phyloP scores from a whole-genome alignment of 2,113 vertebrate species.

The Oreocharis arfaki region DNA sequence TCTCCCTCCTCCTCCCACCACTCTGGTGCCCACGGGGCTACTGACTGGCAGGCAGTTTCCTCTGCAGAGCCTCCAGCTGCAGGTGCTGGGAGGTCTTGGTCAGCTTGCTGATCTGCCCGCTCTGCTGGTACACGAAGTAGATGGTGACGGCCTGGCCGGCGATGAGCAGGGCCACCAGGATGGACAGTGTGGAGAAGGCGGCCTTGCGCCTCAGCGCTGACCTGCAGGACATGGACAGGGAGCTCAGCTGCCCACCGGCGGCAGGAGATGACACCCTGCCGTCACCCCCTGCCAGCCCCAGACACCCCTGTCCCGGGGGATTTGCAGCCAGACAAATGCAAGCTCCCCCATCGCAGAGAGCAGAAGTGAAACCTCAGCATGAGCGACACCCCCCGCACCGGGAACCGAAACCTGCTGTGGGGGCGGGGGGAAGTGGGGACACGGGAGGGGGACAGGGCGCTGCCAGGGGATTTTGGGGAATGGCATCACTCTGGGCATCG shows the following conservation, averaged over 20 bases:
- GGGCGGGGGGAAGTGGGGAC: fast-evolving
- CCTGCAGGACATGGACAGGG: not conserved
- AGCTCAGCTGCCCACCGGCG: not conserved
- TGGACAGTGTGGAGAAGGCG: slow-evolving; percentile 74
- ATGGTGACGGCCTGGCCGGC: slow-evolving; percentile 85
- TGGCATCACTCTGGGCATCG: not conserved
- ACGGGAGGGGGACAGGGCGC: fast-evolving
- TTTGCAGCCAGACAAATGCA: not conserved
- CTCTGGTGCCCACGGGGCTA: not conserved
- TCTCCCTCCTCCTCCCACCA: not conserved
- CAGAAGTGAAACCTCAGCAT: not conserved
- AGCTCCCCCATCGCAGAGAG: fast-evolving
- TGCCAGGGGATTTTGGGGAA: not conserved
- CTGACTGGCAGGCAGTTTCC: slow-evolving; percentile 72
- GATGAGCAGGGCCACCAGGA: slow-evolving; percentile 84
- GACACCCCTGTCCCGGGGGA: not conserved
- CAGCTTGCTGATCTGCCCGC: slow-evolving; percentile 77
- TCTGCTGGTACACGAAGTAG: slow-evolving; percentile 84
- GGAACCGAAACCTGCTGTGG: not conserved
- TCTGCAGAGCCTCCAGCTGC: slow-evolving; percentile 72
- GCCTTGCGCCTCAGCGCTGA: slow-evolving; percentile 62
- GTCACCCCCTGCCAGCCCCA: not conserved
- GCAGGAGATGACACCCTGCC: not conserved
- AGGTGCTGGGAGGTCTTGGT: slow-evolving; percentile 72
- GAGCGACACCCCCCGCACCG: not conserved